Evolutionary conservation across 2,888 invertebrate species (phyloP).

Genomic region (Clunio marinus): DNA sequence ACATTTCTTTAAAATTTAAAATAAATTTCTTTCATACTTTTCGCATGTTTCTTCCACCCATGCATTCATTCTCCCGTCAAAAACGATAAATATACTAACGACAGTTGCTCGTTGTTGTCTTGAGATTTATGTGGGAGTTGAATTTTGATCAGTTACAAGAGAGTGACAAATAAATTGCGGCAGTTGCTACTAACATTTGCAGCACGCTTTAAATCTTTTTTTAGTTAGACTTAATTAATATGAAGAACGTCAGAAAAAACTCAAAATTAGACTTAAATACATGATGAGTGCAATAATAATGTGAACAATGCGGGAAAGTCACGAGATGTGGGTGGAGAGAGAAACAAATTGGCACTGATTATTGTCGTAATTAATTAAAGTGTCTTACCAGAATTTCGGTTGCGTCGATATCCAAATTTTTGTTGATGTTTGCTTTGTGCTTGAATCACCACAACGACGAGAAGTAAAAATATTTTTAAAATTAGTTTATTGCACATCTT

Average conservation of each 20-base stretch:
- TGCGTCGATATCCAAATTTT: constrained; percentile 7
- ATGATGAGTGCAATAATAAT: no score
- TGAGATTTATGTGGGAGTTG: neutral
- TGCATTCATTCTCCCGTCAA: neutral
- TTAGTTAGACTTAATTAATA: no score
- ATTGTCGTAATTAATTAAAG: neutral
- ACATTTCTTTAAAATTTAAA: neutral
- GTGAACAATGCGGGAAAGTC: no score
- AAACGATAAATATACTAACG: neutral
- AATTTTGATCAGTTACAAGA: neutral
- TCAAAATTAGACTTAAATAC: no score
- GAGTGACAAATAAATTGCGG: neutral
- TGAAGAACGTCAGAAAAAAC: no score
- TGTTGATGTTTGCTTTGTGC: constrained; percentile 30
- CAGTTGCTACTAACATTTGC: neutral
- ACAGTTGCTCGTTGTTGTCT: no score
- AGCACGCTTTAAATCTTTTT: no score
- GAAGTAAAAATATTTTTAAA: constrained; percentile 23
- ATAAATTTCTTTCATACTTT: no score
- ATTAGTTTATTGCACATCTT: constrained; percentile 34
- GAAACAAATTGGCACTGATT: neutral
- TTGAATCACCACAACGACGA: constrained; percentile 15
- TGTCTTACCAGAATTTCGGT: constrained; percentile 29
- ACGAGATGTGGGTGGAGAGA: neutral
- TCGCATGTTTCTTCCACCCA: neutral